Conservation (phyloP, 2,113 vertebrate genomes). For the Phyllopteryx taeniolatus region DNA sequence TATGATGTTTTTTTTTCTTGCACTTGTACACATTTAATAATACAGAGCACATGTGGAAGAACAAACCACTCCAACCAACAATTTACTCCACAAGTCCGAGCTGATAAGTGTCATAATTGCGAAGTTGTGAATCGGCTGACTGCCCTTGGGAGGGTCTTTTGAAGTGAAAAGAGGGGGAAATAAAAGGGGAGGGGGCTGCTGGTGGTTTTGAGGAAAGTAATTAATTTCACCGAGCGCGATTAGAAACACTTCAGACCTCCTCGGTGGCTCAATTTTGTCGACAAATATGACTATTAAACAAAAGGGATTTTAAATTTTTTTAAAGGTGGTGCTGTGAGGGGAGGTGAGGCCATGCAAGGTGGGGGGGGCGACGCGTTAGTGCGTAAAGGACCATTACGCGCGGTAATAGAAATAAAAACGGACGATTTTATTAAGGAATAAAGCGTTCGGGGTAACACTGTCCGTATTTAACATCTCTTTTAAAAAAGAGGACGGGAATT, state of each 20-base stretch:
- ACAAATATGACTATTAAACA: conserved; percentile 62
- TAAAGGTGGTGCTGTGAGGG: not conserved
- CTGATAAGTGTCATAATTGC: conserved; percentile 76
- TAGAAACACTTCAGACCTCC: conserved; percentile 69
- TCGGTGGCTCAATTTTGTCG: conserved; percentile 57
- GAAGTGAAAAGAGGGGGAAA: conserved; percentile 74
- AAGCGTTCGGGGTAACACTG: not conserved
- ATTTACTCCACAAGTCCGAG: conserved; percentile 70
- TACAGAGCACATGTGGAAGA: conserved; percentile 57
- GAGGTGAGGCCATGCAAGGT: not conserved
- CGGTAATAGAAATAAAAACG: not conserved
- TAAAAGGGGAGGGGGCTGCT: conserved; percentile 38
- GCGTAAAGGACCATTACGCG: not conserved
- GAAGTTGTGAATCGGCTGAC: conserved; percentile 71
- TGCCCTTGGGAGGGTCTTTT: conserved; percentile 76
- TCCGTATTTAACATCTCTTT: conserved; percentile 7
- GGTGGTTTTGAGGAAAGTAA: conserved; percentile 65
- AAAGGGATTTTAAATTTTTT: conserved; percentile 16
- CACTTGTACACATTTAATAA: conserved; percentile 47
- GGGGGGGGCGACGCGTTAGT: no score
- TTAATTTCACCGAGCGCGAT: conserved; percentile 72
- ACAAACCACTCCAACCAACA: conserved; percentile 72
- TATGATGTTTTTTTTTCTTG: conserved; percentile 16
- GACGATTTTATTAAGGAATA: not conserved
- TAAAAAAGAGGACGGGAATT: conserved; percentile 50